phyloP scores from a whole-genome alignment of 2,888 invertebrate genomes.

The Microchrysa polita region DNA sequence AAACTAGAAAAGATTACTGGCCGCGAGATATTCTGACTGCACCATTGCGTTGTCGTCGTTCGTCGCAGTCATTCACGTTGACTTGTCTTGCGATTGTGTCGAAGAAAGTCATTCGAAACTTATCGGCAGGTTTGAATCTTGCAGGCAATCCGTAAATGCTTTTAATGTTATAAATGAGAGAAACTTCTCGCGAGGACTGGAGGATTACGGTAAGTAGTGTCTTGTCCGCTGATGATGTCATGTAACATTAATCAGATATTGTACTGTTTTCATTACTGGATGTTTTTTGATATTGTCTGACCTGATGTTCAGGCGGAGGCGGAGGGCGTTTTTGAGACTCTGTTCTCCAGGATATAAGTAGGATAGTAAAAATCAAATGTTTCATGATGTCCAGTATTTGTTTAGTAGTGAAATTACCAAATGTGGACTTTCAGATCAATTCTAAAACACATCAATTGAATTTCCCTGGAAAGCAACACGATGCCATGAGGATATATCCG shows the following conservation, averaged over 20 bases:
- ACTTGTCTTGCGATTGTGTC: constrained; percentile 19
- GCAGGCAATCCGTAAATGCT: constrained; percentile 39
- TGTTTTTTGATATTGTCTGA: constrained; percentile 2
- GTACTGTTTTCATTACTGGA: constrained; percentile 38
- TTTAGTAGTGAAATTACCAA: too few relatives aligned
- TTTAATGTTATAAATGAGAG: constrained; percentile 41
- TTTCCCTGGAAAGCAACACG: not conserved
- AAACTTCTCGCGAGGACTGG: constrained; percentile 33
- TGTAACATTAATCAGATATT: constrained; percentile 41
- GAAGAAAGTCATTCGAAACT: constrained; percentile 44
- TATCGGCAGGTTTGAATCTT: constrained; percentile 37
- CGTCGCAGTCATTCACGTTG: not conserved
- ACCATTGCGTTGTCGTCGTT: not conserved
- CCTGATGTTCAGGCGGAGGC: too few relatives aligned
- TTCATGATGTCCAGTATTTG: too few relatives aligned
- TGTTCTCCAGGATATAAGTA: too few relatives aligned
- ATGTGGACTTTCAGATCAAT: too few relatives aligned
- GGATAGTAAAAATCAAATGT: too few relatives aligned
- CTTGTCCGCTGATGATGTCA: constrained; percentile 29
- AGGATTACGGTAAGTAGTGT: constrained; percentile 40
- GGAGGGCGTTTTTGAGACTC: too few relatives aligned
- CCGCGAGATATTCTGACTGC: not conserved
- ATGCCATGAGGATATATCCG: not conserved
- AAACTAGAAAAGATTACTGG: constrained; percentile 8
- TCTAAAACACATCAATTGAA: too few relatives aligned